phyloP scores from a whole-genome alignment of 1,140 invertebrate species.

The Drosophila willistoni region DNA sequence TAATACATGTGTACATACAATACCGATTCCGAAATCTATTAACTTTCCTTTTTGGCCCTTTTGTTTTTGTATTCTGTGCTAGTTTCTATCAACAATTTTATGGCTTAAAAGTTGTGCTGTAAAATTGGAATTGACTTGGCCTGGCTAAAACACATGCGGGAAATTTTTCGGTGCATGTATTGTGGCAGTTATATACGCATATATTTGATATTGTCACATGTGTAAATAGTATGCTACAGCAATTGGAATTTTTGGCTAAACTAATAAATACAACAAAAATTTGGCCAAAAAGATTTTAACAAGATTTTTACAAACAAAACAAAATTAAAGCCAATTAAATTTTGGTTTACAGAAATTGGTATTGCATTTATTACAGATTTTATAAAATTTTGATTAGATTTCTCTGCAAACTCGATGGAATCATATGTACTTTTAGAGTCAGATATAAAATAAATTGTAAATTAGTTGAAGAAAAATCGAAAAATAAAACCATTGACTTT shows the following conservation, averaged over 20 bases:
- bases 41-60: not conserved
- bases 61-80: slow-evolving; percentile 10
- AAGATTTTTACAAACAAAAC: not conserved
- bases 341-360: not conserved
- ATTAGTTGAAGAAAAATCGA: too few relatives aligned
- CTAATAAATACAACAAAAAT: not conserved
- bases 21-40: not conserved
- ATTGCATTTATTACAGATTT: too few relatives aligned
- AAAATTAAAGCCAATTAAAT: slow-evolving; percentile 31
- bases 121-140: slow-evolving; percentile 50
- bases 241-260: not conserved
- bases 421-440: too few relatives aligned
- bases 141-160: not conserved
- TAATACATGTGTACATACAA: too few relatives aligned
- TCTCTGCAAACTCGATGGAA: too few relatives aligned
- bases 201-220: slow-evolving; percentile 4
- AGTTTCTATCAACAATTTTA: slow-evolving; percentile 49
- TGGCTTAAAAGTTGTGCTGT: slow-evolving; percentile 46
- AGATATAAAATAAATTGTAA: too few relatives aligned
- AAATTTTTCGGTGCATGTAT: not conserved
- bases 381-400: too few relatives aligned
- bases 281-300: not conserved
- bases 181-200: not conserved
- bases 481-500: too few relatives aligned
- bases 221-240: not conserved